Conservation (phyloP, 2,888 invertebrate genomes). For the Andrena haemorrhoa region DNA sequence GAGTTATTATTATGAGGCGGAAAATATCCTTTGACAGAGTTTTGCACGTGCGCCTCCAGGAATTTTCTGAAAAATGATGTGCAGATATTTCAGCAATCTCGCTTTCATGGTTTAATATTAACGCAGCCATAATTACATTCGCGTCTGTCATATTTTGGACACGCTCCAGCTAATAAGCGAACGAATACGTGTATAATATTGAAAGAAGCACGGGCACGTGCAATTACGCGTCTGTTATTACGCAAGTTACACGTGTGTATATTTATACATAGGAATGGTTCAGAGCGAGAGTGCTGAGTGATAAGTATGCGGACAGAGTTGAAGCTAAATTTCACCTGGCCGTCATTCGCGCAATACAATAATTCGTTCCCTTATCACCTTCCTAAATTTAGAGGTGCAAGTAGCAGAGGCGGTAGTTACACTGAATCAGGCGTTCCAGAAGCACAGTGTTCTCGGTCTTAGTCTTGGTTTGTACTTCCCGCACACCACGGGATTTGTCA, state of each 20-base stretch:
- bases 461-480: too few species aligned
- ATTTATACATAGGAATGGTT: not conserved
- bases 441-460: not conserved
- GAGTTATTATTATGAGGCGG: not conserved
- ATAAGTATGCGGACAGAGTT: not conserved
- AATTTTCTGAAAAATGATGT: not conserved
- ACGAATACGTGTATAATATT: conserved; percentile 18
- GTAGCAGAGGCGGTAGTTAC: not conserved
- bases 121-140: not conserved
- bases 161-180: conserved; percentile 6
- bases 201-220: conserved; percentile 1
- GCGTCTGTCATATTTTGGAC: conserved; percentile 23
- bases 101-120: conserved; percentile 20
- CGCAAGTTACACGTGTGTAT: conserved; percentile 25
- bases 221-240: conserved; percentile 13
- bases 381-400: not conserved
- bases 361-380: not conserved
- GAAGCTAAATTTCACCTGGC: not conserved
- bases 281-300: not conserved
- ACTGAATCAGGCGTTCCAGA: not conserved
- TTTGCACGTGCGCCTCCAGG: not conserved
- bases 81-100: not conserved
- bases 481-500: too few species aligned
- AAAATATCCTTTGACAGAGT: not conserved
- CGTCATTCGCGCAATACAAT: not conserved